Conservation (phyloP, 2,888 invertebrate species). For the Cataglyphis cursor region DNA sequence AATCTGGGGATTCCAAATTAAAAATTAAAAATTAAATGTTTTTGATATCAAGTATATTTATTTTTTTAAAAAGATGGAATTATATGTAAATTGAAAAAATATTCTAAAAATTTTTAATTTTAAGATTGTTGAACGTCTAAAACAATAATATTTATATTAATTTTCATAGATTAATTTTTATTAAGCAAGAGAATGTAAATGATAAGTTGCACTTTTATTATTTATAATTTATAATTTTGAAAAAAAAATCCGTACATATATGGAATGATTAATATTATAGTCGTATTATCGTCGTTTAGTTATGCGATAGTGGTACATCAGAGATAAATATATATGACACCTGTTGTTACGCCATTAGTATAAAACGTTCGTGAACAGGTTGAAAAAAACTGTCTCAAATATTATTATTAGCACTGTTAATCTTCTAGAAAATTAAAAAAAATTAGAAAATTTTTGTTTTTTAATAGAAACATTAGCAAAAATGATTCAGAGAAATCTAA, state of each 20-base stretch:
- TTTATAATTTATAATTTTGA: neutral
- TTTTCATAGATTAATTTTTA: neutral
- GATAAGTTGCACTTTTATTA: conserved; percentile 7
- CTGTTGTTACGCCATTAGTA: conserved; percentile 42
- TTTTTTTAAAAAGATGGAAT: neutral
- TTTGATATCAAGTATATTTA: neutral
- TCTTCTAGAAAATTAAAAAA: neutral
- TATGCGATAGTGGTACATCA: neutral
- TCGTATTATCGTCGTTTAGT: neutral
- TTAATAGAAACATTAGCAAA: neutral
- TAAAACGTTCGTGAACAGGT: neutral
- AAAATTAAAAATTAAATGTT: conserved; percentile 8
- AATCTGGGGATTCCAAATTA: neutral
- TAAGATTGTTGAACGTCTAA: neutral
- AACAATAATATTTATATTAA: neutral
- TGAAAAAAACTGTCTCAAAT: neutral
- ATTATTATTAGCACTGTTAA: neutral
- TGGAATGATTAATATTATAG: neutral
- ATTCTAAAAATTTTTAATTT: neutral
- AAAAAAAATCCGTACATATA: neutral
- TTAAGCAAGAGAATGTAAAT: neutral
- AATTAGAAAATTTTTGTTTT: neutral
- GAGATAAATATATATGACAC: conserved; percentile 30
- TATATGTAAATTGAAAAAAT: neutral
- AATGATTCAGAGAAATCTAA: neutral